phyloP scores from a whole-genome alignment of 2,888 invertebrate genomes.

The Andrena dorsata region DNA sequence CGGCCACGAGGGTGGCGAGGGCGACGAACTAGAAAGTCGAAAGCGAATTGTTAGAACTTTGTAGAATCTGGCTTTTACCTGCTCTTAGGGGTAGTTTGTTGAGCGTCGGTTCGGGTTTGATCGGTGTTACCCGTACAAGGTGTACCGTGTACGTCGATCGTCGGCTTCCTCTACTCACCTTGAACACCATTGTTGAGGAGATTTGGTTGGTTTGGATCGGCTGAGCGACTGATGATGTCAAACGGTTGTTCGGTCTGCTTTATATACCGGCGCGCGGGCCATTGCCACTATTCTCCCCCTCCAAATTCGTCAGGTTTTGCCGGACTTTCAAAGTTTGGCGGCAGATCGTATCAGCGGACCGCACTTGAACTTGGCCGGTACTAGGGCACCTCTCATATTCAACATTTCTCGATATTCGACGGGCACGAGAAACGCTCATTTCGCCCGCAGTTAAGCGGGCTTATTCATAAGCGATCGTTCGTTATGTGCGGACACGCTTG shows the following conservation, averaged over 20 bases:
- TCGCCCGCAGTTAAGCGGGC: too few species aligned
- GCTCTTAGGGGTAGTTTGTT: background rate
- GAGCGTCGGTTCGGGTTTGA: background rate
- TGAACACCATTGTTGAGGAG: constrained; percentile 82
- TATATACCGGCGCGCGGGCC: constrained; percentile 77
- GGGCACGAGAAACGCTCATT: background rate
- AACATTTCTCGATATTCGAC: background rate
- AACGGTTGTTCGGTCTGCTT: constrained; percentile 76
- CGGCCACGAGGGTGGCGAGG: constrained; percentile 82
- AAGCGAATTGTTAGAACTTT: background rate
- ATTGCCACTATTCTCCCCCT: constrained; percentile 53
- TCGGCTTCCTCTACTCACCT: constrained; percentile 78
- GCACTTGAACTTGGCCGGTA: constrained; percentile 73
- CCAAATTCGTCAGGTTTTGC: constrained; percentile 41
- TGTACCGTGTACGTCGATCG: background rate
- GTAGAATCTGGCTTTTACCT: background rate
- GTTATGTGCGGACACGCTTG: too few species aligned
- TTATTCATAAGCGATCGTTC: too few species aligned
- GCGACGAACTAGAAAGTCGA: constrained; percentile 77
- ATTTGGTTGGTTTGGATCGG: constrained; percentile 80
- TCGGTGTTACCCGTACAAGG: background rate
- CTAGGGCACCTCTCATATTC: constrained; percentile 25
- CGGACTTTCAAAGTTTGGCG: constrained; percentile 69
- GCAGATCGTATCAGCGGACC: constrained; percentile 51
- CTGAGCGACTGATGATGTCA: constrained; percentile 81